A percentile compares a stretch with the other conserved stretches of the same genome.
phyloP scores from a whole-genome alignment of 2,888 invertebrate species.

The Camptogramma bilineatum region DNA sequence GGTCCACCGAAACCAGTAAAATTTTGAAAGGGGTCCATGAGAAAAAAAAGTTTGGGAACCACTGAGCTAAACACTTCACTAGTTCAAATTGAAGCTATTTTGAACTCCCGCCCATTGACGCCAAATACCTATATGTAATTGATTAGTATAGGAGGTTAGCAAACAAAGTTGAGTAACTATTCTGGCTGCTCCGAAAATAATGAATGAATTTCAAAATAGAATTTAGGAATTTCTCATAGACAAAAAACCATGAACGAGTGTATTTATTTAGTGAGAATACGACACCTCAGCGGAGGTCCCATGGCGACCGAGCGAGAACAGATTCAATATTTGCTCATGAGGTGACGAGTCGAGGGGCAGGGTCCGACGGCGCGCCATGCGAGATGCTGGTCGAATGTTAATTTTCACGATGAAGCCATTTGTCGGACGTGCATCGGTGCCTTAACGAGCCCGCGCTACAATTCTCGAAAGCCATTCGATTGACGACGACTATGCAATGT shows the following conservation, averaged over 20 bases:
- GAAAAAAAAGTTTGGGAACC: no score
- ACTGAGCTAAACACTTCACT: no score
- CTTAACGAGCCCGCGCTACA: constrained; percentile 68
- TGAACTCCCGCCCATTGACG: no score
- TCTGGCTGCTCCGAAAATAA: constrained; percentile 42
- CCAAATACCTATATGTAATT: no score
- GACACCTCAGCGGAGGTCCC: constrained; percentile 75
- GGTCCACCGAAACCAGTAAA: no score
- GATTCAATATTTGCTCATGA: constrained; percentile 75
- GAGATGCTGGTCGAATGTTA: constrained; percentile 79
- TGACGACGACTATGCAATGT: constrained; percentile 64
- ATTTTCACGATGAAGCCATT: constrained; percentile 82
- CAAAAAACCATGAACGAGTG: constrained; percentile 60
- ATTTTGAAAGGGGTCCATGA: no score
- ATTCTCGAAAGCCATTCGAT: constrained; percentile 74
- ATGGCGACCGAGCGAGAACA: constrained; percentile 48
- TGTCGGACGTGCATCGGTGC: constrained; percentile 70
- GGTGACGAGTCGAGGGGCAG: constrained; percentile 47
- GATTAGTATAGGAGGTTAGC: no score
- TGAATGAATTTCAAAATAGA: constrained; percentile 54
- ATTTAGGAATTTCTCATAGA: constrained; percentile 39
- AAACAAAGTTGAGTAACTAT: background rate
- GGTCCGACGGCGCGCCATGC: constrained; percentile 41
- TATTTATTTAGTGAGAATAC: constrained; percentile 61
- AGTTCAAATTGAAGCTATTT: no score